Base-by-base conservation (phyloP, 2,797 vertebrate species). In the Channallabes apus region DNA sequence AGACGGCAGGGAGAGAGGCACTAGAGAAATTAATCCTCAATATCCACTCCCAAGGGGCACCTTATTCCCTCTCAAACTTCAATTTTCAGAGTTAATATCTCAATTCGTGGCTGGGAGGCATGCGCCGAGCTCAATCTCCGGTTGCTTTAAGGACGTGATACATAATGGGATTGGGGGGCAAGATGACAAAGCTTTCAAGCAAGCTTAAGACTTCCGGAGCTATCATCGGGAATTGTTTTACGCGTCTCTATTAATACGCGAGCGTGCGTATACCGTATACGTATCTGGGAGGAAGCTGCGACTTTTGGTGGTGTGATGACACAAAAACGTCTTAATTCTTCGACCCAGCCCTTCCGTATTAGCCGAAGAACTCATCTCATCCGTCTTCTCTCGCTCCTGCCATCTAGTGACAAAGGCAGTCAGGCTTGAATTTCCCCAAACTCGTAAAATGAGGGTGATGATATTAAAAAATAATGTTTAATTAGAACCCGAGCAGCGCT, bases 71-170 rank as follows among this genome's bases (percentile, higher is more conserved):
- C 92, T 92, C 90, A 93, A 93, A 94, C 91, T 92, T 93, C 91
- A 91, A 92, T 93, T 94, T 92, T 93, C 91, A 86, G 91, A 94
- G 93, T 94, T 95, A 93, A 95, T 94, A 94, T 94, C 93, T 94
- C 90, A 89, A 90, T 92, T 91, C 90, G 92, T 90, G 91, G 89
- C 92, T 93, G 90, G 91, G 91, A 95, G 92, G 93, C 92, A 91
- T 93, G 93, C 91, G 88, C 88, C 88, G 62, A 89, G 91, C 92
- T 85, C 83, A 62, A 82, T 59, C 82, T 93, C 89, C 89, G 91
- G 92, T 94, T 94, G 93, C 94, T 93, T 94, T 86, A 89, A 89
- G 88, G 92, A 93, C 93, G 90, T 92, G 88, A 87, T 92, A 87
- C 91, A 90, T 94, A 94, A 95, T 94, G 94, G 93, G 94, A 95